Evolutionary conservation across 1,140 invertebrate species (phyloP).

Genomic region (Philopotamus ludificatus): DNA sequence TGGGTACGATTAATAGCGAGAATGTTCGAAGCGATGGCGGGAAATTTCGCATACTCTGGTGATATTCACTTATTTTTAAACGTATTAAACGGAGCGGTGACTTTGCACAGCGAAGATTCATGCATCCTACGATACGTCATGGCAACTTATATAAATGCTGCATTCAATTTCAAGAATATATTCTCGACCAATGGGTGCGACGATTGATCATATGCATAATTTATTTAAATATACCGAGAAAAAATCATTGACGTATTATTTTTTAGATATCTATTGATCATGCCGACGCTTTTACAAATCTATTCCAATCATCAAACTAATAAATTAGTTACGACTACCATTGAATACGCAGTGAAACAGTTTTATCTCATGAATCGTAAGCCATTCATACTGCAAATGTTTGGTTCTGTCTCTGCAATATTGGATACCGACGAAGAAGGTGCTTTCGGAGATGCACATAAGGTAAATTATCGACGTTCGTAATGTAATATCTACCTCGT

Average conservation of each 20-base stretch:
- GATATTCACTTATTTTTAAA: slow-evolving; percentile 98
- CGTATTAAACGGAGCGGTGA: slow-evolving; percentile 95
- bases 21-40: slow-evolving; percentile 99
- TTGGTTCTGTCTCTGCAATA: slow-evolving; percentile 95
- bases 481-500: neutral
- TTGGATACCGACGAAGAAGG: slow-evolving; percentile 89
- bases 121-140: slow-evolving; percentile 94
- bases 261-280: slow-evolving; percentile 87
- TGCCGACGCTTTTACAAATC: slow-evolving; percentile 94
- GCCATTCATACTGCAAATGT: slow-evolving; percentile 98
- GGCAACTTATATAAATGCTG: slow-evolving; percentile 96
- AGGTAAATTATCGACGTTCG: slow-evolving; percentile 57
- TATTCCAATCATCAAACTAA: slow-evolving; percentile 99
- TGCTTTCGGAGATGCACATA: slow-evolving; percentile 85
- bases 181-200: slow-evolving; percentile 93
- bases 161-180: slow-evolving; percentile 98
- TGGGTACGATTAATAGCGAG: slow-evolving; percentile 95
- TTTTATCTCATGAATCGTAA: slow-evolving; percentile 98
- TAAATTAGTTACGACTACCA: slow-evolving; percentile 87
- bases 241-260: slow-evolving; percentile 40
- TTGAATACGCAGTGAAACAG: slow-evolving; percentile 97
- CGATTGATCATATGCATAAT: neutral
- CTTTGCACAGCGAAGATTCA: slow-evolving; percentile 94
- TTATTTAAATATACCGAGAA: slow-evolving; percentile 2
- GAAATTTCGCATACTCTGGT: slow-evolving; percentile 95